phyloP scores from a whole-genome alignment of 2,888 invertebrate genomes.

The Helobdella robusta region DNA sequence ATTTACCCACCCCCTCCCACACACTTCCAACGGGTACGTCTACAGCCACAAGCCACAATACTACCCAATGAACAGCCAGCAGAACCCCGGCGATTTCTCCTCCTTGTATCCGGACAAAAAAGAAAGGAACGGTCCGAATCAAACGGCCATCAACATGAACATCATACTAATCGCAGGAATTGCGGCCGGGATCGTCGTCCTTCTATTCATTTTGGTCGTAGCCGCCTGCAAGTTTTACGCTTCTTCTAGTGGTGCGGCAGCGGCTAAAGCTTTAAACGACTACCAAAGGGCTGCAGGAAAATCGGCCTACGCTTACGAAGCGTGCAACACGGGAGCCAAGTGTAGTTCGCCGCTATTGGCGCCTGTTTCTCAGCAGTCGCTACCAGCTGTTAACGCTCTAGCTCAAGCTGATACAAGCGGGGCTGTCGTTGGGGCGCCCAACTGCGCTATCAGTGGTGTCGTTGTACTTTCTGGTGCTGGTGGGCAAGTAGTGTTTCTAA shows the following conservation, averaged over 20 bases:
- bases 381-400: constrained; percentile 14
- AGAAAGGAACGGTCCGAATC: too few relatives aligned
- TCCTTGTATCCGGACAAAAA: too few relatives aligned
- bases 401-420: constrained; percentile 19
- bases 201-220: constrained; percentile 25
- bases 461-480: background rate
- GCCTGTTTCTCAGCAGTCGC: constrained; percentile 22
- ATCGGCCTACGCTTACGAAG: constrained; percentile 26
- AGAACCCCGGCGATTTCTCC: constrained; percentile 15
- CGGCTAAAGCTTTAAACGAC: constrained; percentile 21
- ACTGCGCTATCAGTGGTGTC: background rate
- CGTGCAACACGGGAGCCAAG: constrained; percentile 25
- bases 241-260: constrained; percentile 16
- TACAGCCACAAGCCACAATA: background rate
- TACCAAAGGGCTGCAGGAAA: constrained; percentile 15
- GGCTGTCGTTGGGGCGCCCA: background rate
- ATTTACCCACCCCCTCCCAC: background rate
- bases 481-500: constrained; percentile 16
- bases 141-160: constrained; percentile 27
- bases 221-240: constrained; percentile 26
- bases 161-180: constrained; percentile 27
- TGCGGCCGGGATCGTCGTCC: constrained; percentile 24
- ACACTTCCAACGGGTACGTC: too few relatives aligned
- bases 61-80: constrained; percentile 13
- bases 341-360: constrained; percentile 23